These are phyloP conservation scores for Eucera pruinosa DNA, from an alignment of 2,888 invertebrate genomes.

Conservation along the genomic window DNA sequence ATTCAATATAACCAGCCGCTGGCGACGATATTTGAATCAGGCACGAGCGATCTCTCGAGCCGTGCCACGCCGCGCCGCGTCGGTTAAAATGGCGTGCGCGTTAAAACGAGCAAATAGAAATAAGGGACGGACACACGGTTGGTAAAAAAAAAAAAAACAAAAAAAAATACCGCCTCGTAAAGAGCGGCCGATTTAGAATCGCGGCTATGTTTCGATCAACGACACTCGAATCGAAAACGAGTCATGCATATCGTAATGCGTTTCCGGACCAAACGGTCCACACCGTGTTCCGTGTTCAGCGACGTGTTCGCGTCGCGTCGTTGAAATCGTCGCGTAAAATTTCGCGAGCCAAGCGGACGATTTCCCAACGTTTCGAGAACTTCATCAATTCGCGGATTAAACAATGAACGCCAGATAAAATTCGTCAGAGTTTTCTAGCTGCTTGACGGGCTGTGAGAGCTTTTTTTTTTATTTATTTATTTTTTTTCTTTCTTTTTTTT, in stretches of 20 bases:
- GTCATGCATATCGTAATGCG: conserved; percentile 44
- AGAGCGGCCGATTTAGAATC: conserved; percentile 40
- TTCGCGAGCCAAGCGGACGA: conserved; percentile 11
- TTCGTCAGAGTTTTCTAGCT: conserved; percentile 7
- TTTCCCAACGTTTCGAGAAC: conserved; percentile 17
- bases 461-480: not conserved
- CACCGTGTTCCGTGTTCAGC: not conserved
- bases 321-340: conserved; percentile 40
- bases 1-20: conserved; percentile 48
- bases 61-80: too few relatives aligned
- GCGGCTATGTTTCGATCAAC: conserved; percentile 31
- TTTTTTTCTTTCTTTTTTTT: not conserved
- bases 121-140: conserved; percentile 23
- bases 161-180: conserved; percentile 26
- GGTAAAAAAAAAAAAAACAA: conserved; percentile 2
- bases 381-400: conserved; percentile 38
- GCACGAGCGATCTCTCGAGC: conserved; percentile 34
- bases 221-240: conserved; percentile 35
- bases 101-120: conserved; percentile 44
- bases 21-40: conserved; percentile 50
- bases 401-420: conserved; percentile 32
- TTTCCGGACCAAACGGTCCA: conserved; percentile 27
- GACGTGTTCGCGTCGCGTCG: conserved; percentile 16
- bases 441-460: not conserved
- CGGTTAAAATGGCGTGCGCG: conserved; percentile 29